Evolutionary conservation across 30 jellyfish, hydroid and myxozoan genomes (phyloP), one percentile per base, ranked within the genome.

Genomic region (Sanderia malayensis): DNA sequence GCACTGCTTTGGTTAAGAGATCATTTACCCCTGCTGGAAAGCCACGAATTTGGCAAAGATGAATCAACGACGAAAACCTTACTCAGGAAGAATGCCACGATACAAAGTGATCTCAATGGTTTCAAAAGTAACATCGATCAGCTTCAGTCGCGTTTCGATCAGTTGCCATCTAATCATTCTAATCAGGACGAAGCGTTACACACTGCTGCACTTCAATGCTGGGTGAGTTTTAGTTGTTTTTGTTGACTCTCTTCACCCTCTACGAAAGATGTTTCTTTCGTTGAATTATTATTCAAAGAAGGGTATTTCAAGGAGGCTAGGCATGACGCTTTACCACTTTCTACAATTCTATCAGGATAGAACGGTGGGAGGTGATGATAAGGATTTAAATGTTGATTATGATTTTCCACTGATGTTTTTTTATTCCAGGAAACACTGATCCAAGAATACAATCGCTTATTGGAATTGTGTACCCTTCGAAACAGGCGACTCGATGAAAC

Each of bases 31-130:
- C 62, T 61, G 31, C 67, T 81, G 29, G 32, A 69, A 61, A 58
- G 60, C 52, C 22, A 45, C 18, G 85, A 81, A 23, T 69, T 25
- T 70, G 93, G 93, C 61, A 68, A 68, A 58, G 93, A 81, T 61
- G 93, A 68, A 10, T 58, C 82, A 2, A 25, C 85, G 0, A 28
- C 93, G 0, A 58, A 37, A 27, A n/a, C 85, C 0, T 8, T 81
- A 67, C 24, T 81, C n/a, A 33, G 82, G 44, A 68, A 70, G 45
- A 58, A 55, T 30, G 61, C 70, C 26, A 73, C 44, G 0, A 10
- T 58, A 70, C 73, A 44, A 49, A 61, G 46, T 23, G 84, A 81
- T 22, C 31, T 81, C 49, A 31, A 58, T 44, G 82, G 76, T 1
- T 81, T 81, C 24, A 15, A 24, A 11, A 30, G 29, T 23, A 81